Evolutionary conservation across 2,888 invertebrate species (phyloP).

Genomic region (Andrena praecox): DNA sequence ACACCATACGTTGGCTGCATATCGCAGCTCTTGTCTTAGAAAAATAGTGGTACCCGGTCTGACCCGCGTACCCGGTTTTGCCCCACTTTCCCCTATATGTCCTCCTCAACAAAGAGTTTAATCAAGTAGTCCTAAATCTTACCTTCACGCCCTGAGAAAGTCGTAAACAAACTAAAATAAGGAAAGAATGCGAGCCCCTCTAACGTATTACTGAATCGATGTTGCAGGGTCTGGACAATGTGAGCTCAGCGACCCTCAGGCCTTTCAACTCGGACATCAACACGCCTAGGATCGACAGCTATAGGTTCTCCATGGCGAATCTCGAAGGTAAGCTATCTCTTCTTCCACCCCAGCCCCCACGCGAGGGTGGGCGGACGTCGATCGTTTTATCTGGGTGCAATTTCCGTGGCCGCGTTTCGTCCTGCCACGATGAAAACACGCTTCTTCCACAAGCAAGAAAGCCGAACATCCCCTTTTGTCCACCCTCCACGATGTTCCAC

Average conservation of each 20-base stretch:
- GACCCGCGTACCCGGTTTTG: too few species aligned
- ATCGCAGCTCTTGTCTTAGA: too few species aligned
- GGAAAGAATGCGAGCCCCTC: background rate
- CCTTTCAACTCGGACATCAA: constrained; percentile 90
- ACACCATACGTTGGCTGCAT: too few species aligned
- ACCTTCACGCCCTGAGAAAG: background rate
- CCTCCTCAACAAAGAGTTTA: too few species aligned
- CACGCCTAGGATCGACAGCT: constrained; percentile 94
- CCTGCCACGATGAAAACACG: constrained; percentile 25
- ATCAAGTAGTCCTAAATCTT: too few species aligned
- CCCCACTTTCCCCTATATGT: too few species aligned
- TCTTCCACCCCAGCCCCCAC: background rate
- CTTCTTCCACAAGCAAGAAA: constrained; percentile 38
- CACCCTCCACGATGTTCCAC: constrained; percentile 16
- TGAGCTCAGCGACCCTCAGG: constrained; percentile 87
- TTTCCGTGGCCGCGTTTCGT: constrained; percentile 44
- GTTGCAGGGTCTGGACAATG: constrained; percentile 90
- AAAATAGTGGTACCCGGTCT: too few species aligned
- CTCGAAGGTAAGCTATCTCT: constrained; percentile 88
- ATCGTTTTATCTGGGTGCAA: constrained; percentile 42
- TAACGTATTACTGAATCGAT: constrained; percentile 55
- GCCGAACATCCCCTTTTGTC: constrained; percentile 45
- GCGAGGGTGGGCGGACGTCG: constrained; percentile 18
- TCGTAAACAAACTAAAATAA: background rate
- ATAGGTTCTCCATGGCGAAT: constrained; percentile 98